A percentile compares a stretch with the other conserved stretches of the same genome.
These are phyloP conservation scores for Listrodromus nycthemerus DNA, from an alignment of 2,888 invertebrate genomes.

Conservation along the genomic window DNA sequence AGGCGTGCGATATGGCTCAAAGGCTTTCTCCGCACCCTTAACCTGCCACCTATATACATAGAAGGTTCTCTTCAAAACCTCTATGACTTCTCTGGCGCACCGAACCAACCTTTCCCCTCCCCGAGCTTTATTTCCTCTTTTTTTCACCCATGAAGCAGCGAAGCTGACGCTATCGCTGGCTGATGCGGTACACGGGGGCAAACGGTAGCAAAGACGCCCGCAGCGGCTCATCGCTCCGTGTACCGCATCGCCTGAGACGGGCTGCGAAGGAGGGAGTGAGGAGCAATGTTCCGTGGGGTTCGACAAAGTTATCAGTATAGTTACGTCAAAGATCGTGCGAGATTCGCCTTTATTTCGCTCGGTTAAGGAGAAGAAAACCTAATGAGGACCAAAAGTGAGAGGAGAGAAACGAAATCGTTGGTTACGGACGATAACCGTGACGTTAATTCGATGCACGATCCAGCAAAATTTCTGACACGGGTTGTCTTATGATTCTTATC, in stretches of 20 bases:
- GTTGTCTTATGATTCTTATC: no score
- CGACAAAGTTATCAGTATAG: neutral
- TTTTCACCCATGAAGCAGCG: constrained; percentile 3
- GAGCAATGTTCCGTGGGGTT: no score
- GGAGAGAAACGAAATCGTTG: no score
- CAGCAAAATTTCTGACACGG: no score
- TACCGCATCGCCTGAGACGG: neutral
- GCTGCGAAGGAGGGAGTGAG: neutral
- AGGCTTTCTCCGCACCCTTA: constrained; percentile 56
- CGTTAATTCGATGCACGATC: no score
- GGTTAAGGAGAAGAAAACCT: no score
- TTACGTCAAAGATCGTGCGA: neutral
- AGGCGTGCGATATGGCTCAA: constrained; percentile 49
- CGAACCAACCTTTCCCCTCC: neutral
- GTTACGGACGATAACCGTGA: no score
- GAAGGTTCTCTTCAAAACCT: constrained; percentile 13
- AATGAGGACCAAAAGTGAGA: no score
- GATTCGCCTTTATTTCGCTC: no score
- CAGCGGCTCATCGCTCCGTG: neutral
- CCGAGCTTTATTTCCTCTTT: constrained; percentile 13
- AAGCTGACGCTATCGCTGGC: constrained; percentile 1
- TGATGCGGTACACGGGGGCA: neutral
- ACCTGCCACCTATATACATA: constrained; percentile 49
- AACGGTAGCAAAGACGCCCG: neutral
- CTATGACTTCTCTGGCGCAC: constrained; percentile 12